phyloP scores from a whole-genome alignment of 2,797 vertebrate genomes.

The Sebastolobus altivelis region DNA sequence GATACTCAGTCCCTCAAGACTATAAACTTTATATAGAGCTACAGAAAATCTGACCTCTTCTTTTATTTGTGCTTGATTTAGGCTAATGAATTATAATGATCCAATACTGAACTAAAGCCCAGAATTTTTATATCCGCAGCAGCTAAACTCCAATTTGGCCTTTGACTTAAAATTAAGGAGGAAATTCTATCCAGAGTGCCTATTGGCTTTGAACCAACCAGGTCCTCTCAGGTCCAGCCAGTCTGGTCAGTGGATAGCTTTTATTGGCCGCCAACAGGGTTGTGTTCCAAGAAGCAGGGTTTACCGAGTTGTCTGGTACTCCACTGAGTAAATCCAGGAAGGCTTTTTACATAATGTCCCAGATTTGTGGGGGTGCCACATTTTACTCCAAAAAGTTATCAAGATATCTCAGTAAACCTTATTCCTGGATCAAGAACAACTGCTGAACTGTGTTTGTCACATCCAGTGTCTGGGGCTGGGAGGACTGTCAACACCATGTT shows the following conservation, averaged over 20 bases:
- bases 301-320: constrained; percentile 26
- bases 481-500: constrained; percentile 12
- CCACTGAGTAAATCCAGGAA: constrained; percentile 10
- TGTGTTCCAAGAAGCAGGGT: constrained; percentile 25
- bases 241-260: constrained; percentile 44
- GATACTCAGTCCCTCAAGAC: constrained; percentile 16
- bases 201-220: constrained; percentile 26
- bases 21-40: constrained; percentile 25
- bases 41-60: constrained; percentile 39
- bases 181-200: constrained; percentile 25
- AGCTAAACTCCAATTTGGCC: constrained; percentile 44
- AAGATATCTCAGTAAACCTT: background rate
- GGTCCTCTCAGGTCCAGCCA: constrained; percentile 35
- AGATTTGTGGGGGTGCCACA: background rate
- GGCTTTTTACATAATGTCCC: constrained; percentile 6
- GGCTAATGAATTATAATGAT: constrained; percentile 52
- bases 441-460: constrained; percentile 24
- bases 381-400: background rate
- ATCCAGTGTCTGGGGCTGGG: constrained; percentile 1
- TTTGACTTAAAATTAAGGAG: constrained; percentile 48
- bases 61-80: constrained; percentile 49
- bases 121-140: constrained; percentile 49
- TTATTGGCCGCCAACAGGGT: constrained; percentile 24
- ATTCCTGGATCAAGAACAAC: constrained; percentile 26
- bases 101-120: constrained; percentile 42